Percentiles rank a stretch among this genome's conserved stretches.
Evolutionary conservation across 2,113 vertebrate species (phyloP).

Genomic region (Narcine bancroftii): DNA sequence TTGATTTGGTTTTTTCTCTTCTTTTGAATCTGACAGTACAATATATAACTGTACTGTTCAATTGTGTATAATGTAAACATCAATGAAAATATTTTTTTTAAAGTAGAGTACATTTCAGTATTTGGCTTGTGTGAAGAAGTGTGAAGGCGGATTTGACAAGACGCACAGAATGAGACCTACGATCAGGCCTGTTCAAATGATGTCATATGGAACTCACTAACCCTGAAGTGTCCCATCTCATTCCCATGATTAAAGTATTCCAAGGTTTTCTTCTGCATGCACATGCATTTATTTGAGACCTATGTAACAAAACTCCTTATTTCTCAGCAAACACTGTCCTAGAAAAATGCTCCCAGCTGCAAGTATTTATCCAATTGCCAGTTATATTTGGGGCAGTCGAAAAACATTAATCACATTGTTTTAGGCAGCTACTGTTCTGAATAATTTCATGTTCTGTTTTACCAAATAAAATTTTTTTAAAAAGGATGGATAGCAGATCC

Average conservation of each 20-base stretch:
- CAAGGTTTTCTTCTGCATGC: not conserved
- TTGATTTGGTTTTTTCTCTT: too few species aligned
- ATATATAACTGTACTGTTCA: too few species aligned
- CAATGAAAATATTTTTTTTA: too few species aligned
- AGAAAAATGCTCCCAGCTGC: conserved; percentile 58
- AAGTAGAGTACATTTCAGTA: too few species aligned
- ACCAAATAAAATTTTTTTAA: not conserved
- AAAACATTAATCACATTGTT: conserved; percentile 51
- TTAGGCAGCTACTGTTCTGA: conserved; percentile 58
- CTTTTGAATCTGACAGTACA: too few species aligned
- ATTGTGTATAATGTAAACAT: too few species aligned
- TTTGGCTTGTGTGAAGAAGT: not conserved
- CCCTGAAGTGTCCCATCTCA: not conserved
- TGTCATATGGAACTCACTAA: not conserved
- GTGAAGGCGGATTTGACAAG: not conserved
- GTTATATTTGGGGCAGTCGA: conserved; percentile 52
- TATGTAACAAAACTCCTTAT: not conserved
- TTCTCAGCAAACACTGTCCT: conserved; percentile 53
- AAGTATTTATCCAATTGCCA: conserved; percentile 57
- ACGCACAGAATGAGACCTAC: not conserved
- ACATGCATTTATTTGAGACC: not conserved
- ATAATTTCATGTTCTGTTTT: conserved; percentile 43
- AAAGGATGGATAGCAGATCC: not conserved
- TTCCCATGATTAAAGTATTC: not conserved
- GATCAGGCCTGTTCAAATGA: not conserved